Evolutionary conservation across 2,888 invertebrate species (phyloP), one percentile per base, ranked within the genome.

Genomic region (Callyntrura guangdongensis): DNA sequence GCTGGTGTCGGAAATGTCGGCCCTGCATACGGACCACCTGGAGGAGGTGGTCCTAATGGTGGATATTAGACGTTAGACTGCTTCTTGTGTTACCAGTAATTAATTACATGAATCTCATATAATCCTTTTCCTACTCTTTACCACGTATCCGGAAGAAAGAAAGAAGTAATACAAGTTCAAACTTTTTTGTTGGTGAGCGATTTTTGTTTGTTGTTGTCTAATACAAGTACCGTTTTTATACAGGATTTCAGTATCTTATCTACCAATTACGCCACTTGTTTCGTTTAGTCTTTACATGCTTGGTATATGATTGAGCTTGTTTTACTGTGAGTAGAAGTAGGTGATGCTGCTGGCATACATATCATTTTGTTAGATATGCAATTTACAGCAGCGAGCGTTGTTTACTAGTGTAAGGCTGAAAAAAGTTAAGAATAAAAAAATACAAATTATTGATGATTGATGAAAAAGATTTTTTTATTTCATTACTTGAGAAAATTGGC

Each of bases 11-110:
- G 59, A 3, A 61, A 64, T 27, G 8, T 25, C 20, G 84, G 64
- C 49, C 64, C 82, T 22, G 81, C 69, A 1, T 84, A 84, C 47
- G 90, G 90, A 22, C 77, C 84, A 45, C 88, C 88, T 27, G 84
- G 61, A 17, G 83, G 59, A 61, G 81, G 59, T 1, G 85, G 72
- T 2, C 12, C 8, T 53, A n/a, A 79, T 27, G 20, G 4, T n/a
- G 56, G 56, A 53, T 79, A 56, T 79, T 79, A 56, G 53, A 0
- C 49, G n/a, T n/a, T n/a, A n/a, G n/a, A n/a, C n/a, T n/a, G n/a
- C n/a, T n/a, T n/a, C n/a, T n/a, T n/a, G n/a, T n/a, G n/a, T n/a
- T n/a, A n/a, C n/a, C n/a, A n/a, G n/a, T n/a, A n/a, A n/a, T n/a
- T n/a, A n/a, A n/a, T n/a, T n/a, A n/a, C n/a, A n/a, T n/a, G n/a